Base-by-base conservation (phyloP, 30 jellyfish, hydroid and myxozoan species). In the Aurelia aurita complex sp. Pacific region DNA sequence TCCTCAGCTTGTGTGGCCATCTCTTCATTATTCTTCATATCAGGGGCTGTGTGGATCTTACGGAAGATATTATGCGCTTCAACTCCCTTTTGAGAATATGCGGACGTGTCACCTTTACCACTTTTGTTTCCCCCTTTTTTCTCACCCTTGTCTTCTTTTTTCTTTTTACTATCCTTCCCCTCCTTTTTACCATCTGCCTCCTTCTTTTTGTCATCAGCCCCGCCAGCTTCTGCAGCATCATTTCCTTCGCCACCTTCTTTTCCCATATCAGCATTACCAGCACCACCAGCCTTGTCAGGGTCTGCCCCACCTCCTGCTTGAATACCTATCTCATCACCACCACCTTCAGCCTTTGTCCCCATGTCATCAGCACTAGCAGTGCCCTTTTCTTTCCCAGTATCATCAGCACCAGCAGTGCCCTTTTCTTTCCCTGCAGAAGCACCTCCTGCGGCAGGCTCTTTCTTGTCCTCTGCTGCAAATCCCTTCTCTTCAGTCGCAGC, bases 1-100 rank as follows among this genome's bases (percentile, higher is more conserved):
- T 64, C 92, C 57, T 91, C 91, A n/a, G 98, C 97, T 43, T 70
- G 83, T 90, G 82, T 70, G 36, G 89, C 77, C 92, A 89, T 69
- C 62, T 89, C 82, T 3, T 55, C 90, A 81, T 82, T 89, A 14
- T 72, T 73, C 76, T 83, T 89, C 88, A 89, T 55, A 19, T 67
- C 94, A 10, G 88, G 85, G 0, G 90, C 87, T 17, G 68, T 51
- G 61, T 89, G 97, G 38, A 89, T 75, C 55, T 77, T 82, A 16
- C 97, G 87, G 36, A 89, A 76, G 0, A 55, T 82, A 67, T 89
- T 89, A 62, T 89, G 97, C 5, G 97, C 97, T 46, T 89, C 91
- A 17, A 46, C 86, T 10, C 91, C 97, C 14, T 82, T 75, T 52
- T 89, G 68, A 3, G 94, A 71, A 70, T 73, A 86, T 1, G 69